Evolutionary conservation across 2,888 invertebrate species (phyloP), one percentile per base, ranked within the genome.

Genomic region (Sacculina carcini): DNA sequence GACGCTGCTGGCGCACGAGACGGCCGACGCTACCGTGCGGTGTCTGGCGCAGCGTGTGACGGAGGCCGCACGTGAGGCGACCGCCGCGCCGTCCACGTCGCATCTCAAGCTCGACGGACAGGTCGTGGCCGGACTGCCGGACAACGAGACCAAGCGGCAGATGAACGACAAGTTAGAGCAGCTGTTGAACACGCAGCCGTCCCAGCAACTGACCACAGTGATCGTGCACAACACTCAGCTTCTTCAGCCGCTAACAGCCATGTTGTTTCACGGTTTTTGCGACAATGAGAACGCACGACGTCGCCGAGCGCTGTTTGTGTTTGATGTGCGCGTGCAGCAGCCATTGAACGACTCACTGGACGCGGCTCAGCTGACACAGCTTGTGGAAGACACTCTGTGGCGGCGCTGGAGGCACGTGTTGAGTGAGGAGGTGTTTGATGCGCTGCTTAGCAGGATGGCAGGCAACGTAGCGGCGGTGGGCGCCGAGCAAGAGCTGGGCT

Each of bases 221-320:
- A 21, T 52, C 9, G 24, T 52, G 23, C 42, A 38, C 7, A 34
- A 39, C 21, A 10, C 49, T 12, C 46, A 52, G 42, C 28, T 14
- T 2, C 44, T 52, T 12, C 50, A 36, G 19, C 52, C 52, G 12
- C 16, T n/a, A 14, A 46, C 50, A n/a, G 52, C 49, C n/a, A 39
- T 50, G 40, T 19, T 52, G 26, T 32, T 52, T 19, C 52, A 52
- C 42, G 52, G 52, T 24, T 52, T 36, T 42, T 50, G 50, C 42
- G 52, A 52, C 32, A 52, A 52, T 34, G 42, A 50, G 16, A 36
- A 34, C 23, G 52, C 52, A 36, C 52, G 49, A 21, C 50, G 40
- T 26, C 48, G 42, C 12, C 9, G 42, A 9, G 26, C 44, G 9
- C 32, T 49, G 6, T 50, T 52, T 34, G 42, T 49, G 6, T 50